Percentiles rank a stretch among this genome's conserved stretches.
phyloP scores from a whole-genome alignment of 2,113 vertebrate species.

The Lontra canadensis region DNA sequence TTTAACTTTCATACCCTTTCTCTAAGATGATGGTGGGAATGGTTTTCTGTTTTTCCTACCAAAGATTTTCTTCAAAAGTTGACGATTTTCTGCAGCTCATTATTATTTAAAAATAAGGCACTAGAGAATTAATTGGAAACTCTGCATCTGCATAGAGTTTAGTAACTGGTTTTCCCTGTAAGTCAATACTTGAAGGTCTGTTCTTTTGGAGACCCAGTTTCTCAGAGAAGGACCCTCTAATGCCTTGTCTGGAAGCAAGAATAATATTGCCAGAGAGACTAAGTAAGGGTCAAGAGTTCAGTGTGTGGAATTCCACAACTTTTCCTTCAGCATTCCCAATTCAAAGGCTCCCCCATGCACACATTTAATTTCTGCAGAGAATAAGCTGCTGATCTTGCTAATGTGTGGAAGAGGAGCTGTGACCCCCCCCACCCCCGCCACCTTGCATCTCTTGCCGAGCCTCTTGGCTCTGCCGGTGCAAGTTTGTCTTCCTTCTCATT shows the following conservation, averaged over 20 bases:
- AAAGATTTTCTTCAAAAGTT: not conserved
- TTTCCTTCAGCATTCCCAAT: not conserved
- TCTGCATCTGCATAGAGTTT: not conserved
- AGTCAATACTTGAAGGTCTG: not conserved
- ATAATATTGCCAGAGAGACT: rapidly evolving
- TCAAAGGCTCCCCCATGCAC: not conserved
- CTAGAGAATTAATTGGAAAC: not conserved
- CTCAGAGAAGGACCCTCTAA: not conserved
- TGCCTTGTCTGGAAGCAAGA: not conserved
- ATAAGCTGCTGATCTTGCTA: not conserved
- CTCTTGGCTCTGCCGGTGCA: not conserved
- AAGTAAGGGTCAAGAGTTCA: not conserved
- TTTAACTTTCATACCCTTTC: not conserved
- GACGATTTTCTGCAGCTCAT: not conserved
- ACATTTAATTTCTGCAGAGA: not conserved
- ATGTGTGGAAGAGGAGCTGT: not conserved
- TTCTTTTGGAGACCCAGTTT: not conserved
- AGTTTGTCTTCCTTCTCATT: not conserved
- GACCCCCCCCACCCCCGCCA: too few species aligned
- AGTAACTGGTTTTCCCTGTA: not conserved
- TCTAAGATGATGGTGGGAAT: not conserved
- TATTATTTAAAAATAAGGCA: not conserved
- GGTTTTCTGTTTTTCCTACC: not conserved
- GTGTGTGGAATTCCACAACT: not conserved
- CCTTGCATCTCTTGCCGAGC: not conserved